Conservation (phyloP, 2,113 vertebrate genomes). For the Dascyllus trimaculatus region DNA sequence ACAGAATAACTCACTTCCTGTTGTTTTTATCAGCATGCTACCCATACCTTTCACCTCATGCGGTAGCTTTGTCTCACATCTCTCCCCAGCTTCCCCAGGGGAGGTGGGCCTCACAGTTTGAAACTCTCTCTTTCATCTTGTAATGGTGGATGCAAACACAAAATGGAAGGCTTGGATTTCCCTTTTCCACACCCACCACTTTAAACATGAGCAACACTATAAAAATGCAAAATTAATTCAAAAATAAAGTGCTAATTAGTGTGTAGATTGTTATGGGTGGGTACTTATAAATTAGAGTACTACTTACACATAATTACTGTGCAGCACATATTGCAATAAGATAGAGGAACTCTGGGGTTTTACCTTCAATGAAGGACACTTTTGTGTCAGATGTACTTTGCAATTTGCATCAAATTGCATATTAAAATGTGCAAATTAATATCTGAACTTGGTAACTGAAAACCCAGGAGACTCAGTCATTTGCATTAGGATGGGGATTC, state of each 20-base stretch:
- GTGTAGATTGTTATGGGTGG: slow-evolving; percentile 35
- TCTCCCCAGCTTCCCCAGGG: background rate
- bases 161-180: background rate
- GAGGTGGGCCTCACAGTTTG: background rate
- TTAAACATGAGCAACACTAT: background rate
- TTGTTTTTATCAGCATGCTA: slow-evolving; percentile 4
- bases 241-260: slow-evolving; percentile 48
- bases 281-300: slow-evolving; percentile 30
- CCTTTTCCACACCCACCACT: background rate
- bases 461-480: slow-evolving; percentile 43
- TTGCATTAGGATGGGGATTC: slow-evolving; percentile 50
- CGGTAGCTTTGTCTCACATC: too few species aligned
- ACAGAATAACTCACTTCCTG: background rate
- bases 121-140: background rate
- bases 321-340: slow-evolving; percentile 41
- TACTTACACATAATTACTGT: slow-evolving; percentile 52
- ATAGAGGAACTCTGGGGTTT: slow-evolving; percentile 30
- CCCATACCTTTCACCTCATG: too few species aligned
- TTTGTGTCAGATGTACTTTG: slow-evolving; percentile 52
- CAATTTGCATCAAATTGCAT: slow-evolving; percentile 69
- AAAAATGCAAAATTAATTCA: slow-evolving; percentile 33
- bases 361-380: slow-evolving; percentile 53
- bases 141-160: background rate
- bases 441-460: slow-evolving; percentile 47
- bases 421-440: slow-evolving; percentile 73